These are phyloP conservation scores for Steinernema hermaphroditum DNA, from an alignment of 2,888 invertebrate species.

Conservation along the genomic window DNA sequence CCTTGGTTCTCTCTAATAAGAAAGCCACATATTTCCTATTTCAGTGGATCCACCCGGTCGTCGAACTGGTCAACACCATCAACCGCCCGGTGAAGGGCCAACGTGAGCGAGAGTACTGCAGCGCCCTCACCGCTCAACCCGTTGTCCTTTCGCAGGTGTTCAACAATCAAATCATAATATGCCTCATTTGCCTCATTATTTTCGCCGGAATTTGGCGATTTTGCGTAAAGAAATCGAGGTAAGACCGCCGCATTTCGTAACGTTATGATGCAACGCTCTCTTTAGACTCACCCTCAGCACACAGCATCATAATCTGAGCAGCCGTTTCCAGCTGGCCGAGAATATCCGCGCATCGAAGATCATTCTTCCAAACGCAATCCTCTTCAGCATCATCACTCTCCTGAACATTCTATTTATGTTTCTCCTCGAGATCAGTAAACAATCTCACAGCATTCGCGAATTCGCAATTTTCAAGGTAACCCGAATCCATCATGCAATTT, in stretches of 20 bases:
- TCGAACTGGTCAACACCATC: constrained; percentile 2
- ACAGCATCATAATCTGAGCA: not conserved
- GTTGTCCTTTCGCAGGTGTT: not conserved
- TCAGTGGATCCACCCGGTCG: constrained; percentile 13
- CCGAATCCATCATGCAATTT: too few relatives aligned
- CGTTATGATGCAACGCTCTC: not conserved
- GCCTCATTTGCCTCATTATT: not conserved
- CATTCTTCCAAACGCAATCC: constrained; percentile 14
- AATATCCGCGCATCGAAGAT: constrained; percentile 19
- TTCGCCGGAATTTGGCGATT: not conserved
- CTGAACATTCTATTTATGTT: constrained; percentile 8
- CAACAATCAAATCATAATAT: constrained; percentile 19
- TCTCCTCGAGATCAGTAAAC: constrained; percentile 7
- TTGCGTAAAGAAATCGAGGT: not conserved
- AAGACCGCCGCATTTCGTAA: not conserved
- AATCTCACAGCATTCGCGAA: not conserved
- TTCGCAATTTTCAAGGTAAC: constrained; percentile 18
- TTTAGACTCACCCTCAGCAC: constrained; percentile 11
- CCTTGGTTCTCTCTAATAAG: not conserved
- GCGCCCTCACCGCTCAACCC: not conserved
- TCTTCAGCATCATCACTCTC: constrained; percentile 12
- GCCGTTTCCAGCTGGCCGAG: constrained; percentile 18
- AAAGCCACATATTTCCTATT: not conserved
- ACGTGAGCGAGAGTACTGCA: not conserved
- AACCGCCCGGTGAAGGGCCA: not conserved